Evolutionary conservation across 2,888 invertebrate species (phyloP).

Genomic region (Caenorhabditis auriculariae): DNA sequence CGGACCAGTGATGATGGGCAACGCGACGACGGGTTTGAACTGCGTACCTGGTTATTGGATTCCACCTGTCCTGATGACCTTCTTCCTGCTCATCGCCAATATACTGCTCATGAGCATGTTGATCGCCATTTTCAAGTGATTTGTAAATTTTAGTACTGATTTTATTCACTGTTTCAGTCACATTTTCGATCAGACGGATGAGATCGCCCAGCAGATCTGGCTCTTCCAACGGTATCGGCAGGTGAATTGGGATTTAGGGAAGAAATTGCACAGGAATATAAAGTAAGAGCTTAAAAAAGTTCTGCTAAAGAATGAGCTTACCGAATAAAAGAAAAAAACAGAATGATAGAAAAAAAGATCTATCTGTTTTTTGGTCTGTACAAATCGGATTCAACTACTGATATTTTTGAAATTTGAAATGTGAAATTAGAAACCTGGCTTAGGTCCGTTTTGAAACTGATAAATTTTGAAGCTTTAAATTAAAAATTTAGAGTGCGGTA

Average conservation of each 20-base stretch:
- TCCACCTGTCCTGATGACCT: slow-evolving; percentile 86
- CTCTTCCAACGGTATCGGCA: slow-evolving; percentile 93
- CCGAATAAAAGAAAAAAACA: too few relatives aligned
- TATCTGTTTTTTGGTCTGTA: too few relatives aligned
- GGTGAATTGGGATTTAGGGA: slow-evolving; percentile 14
- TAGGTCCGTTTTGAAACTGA: too few relatives aligned
- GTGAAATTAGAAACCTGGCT: too few relatives aligned
- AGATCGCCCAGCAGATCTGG: slow-evolving; percentile 95
- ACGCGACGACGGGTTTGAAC: slow-evolving; percentile 23
- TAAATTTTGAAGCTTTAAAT: too few relatives aligned
- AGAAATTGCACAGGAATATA: too few relatives aligned
- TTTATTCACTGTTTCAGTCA: slow-evolving; percentile 22
- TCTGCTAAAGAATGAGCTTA: too few relatives aligned
- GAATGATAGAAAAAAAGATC: too few relatives aligned
- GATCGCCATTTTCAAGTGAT: slow-evolving; percentile 91
- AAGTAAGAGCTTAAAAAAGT: too few relatives aligned
- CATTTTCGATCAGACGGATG: slow-evolving; percentile 78
- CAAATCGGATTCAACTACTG: too few relatives aligned
- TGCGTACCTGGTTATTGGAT: slow-evolving; percentile 74
- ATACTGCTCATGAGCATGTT: slow-evolving; percentile 93
- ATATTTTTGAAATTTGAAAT: too few relatives aligned
- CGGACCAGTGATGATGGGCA: slow-evolving; percentile 18
- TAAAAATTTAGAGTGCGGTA: too few relatives aligned
- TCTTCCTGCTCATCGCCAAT: slow-evolving; percentile 92
- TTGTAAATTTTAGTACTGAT: slow-evolving; percentile 45